phyloP scores from a whole-genome alignment of 2,888 invertebrate genomes.

The Halictus quadricinctus region DNA sequence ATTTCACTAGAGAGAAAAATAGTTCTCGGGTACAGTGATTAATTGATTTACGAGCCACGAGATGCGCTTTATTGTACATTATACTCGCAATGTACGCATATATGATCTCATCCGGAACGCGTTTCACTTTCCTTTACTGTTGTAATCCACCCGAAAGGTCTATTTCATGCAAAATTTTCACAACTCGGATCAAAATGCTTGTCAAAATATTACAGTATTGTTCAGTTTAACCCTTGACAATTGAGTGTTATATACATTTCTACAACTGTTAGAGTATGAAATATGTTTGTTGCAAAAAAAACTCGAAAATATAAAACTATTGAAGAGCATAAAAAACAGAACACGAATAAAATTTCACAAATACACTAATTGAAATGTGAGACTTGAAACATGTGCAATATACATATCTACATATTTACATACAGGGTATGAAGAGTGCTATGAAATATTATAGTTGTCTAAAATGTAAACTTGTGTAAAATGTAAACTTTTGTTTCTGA shows the following conservation, averaged over 20 bases:
- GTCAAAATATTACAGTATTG: background rate
- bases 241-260: background rate
- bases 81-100: conserved; percentile 28
- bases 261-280: background rate
- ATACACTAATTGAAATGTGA: background rate
- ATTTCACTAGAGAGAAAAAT: conserved; percentile 66
- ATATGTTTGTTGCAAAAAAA: background rate
- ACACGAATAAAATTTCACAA: background rate
- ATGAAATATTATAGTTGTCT: too few relatives aligned
- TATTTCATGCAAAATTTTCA: background rate
- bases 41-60: conserved; percentile 56
- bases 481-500: too few relatives aligned
- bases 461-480: too few relatives aligned
- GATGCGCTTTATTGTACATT: conserved; percentile 45
- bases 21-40: conserved; percentile 59
- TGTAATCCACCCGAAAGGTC: background rate
- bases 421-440: too few relatives aligned
- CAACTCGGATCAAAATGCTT: too few relatives aligned
- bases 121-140: conserved; percentile 13
- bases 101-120: conserved; percentile 29
- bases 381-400: background rate
- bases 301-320: background rate
- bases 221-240: background rate
- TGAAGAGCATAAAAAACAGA: background rate
- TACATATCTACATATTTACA: too few relatives aligned